These are phyloP conservation scores for Caenorhabditis remanei DNA, from an alignment of 1,140 invertebrate species.

Conservation along the genomic window DNA sequence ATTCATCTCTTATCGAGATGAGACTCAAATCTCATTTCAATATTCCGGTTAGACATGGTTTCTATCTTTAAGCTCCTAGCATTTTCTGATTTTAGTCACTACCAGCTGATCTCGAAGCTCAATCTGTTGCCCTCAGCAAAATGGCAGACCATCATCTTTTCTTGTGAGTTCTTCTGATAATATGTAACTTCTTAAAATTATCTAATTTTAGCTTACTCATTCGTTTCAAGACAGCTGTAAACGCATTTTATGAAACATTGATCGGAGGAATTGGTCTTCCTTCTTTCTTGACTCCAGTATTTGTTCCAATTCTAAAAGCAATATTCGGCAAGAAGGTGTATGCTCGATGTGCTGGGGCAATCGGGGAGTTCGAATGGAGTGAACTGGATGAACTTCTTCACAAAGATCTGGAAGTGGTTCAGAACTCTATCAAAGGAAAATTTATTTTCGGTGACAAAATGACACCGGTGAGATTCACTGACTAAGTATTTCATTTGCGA, in stretches of 20 bases:
- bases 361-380: constrained; percentile 6
- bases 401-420: constrained; percentile 42
- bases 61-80: too few species aligned
- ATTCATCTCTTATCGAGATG: constrained; percentile 73
- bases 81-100: neutral
- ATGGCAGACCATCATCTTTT: constrained; percentile 38
- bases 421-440: neutral
- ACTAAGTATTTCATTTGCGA: neutral
- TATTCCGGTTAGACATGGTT: neutral
- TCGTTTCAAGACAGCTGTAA: neutral
- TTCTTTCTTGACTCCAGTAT: neutral
- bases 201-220: neutral
- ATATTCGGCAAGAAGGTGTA: constrained; percentile 3
- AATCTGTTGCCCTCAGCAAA: neutral
- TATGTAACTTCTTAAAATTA: neutral
- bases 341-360: neutral
- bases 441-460: constrained; percentile 58
- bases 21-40: constrained; percentile 80
- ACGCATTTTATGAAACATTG: neutral
- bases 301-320: constrained; percentile 10
- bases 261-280: neutral
- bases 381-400: constrained; percentile 18
- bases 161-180: neutral
- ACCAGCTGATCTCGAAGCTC: neutral
- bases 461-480: constrained; percentile 11